Conservation (phyloP, 1,140 invertebrate genomes). For the Sarcophaga bullata region DNA sequence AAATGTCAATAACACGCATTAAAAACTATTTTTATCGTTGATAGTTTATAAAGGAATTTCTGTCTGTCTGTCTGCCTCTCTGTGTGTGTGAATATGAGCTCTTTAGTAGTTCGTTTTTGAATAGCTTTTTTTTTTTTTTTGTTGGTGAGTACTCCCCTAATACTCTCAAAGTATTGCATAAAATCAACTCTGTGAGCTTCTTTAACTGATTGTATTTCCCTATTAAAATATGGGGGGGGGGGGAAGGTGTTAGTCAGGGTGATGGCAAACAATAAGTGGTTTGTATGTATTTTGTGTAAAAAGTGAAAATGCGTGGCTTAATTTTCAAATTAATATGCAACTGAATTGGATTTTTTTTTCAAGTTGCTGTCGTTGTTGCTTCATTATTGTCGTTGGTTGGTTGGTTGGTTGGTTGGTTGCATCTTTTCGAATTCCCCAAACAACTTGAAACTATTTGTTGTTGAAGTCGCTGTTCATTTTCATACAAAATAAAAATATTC, state of each 20-base stretch:
- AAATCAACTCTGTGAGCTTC: neutral
- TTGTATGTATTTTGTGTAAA: neutral
- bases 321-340: slow-evolving; percentile 38
- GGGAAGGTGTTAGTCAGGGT: too few species aligned
- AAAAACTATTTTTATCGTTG: neutral
- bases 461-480: too few species aligned
- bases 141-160: neutral
- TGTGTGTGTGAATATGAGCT: too few species aligned
- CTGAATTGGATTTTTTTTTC: slow-evolving; percentile 33
- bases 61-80: too few species aligned
- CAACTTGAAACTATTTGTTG: slow-evolving; percentile 1
- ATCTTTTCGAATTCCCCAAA: neutral
- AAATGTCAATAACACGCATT: slow-evolving; percentile 7
- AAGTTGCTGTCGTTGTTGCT: neutral
- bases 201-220: neutral
- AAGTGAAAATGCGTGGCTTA: slow-evolving; percentile 38
- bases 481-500: too few species aligned
- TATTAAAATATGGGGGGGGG: too few species aligned
- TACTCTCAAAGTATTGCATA: neutral
- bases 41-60: neutral
- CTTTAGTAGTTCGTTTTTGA: too few species aligned
- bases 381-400: neutral
- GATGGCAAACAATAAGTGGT: neutral
- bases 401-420: neutral
- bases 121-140: neutral